These are phyloP conservation scores for Hirtodrosophila histrioides DNA, from an alignment of 2,888 invertebrate species.

Conservation along the genomic window DNA sequence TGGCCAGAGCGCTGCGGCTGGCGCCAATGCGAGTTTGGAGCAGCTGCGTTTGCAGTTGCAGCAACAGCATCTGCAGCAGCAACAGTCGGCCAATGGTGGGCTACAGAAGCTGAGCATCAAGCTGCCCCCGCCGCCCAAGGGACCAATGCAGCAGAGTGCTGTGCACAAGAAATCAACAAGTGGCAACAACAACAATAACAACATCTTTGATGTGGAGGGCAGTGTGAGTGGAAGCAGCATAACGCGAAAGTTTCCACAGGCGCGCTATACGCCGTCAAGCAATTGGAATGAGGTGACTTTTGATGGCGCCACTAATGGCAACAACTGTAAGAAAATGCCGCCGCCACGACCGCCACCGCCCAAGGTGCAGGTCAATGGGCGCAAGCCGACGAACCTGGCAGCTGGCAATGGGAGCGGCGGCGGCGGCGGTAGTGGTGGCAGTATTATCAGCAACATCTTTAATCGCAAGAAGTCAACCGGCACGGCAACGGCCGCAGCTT, in stretches of 20 bases:
- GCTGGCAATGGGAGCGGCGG: conserved; percentile 7
- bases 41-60: conserved; percentile 80
- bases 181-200: conserved; percentile 54
- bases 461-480: conserved; percentile 78
- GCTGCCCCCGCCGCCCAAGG: conserved; percentile 83
- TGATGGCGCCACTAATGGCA: conserved; percentile 43
- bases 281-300: conserved; percentile 83
- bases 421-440: conserved; percentile 29
- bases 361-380: conserved; percentile 69
- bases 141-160: conserved; percentile 47
- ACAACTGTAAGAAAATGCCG: conserved; percentile 79
- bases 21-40: conserved; percentile 82
- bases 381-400: conserved; percentile 56
- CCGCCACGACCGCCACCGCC: conserved; percentile 84
- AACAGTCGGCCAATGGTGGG: conserved; percentile 68
- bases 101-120: conserved; percentile 81
- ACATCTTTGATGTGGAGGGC: conserved; percentile 45
- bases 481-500: conserved; percentile 56
- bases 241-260: conserved; percentile 82
- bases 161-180: conserved; percentile 26
- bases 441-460: conserved; percentile 82
- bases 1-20: conserved; percentile 77
- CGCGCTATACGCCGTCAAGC: conserved; percentile 83
- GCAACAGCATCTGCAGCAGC: conserved; percentile 77
- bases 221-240: conserved; percentile 68